These are phyloP conservation scores for Sterrhoptilus dennistouni DNA, from an alignment of 2,113 vertebrate genomes.

Conservation along the genomic window DNA sequence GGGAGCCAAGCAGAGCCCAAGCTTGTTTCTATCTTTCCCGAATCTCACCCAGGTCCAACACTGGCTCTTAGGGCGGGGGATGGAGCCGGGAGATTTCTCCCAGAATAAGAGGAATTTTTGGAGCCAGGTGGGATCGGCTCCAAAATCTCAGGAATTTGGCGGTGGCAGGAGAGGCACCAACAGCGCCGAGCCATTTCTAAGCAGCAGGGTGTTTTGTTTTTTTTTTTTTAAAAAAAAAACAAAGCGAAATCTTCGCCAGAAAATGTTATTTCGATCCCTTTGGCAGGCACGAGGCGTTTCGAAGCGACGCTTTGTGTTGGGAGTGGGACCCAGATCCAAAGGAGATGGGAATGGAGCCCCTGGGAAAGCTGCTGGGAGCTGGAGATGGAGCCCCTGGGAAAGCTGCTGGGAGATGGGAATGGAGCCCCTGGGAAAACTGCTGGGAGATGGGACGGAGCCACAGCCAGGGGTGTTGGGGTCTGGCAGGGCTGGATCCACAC, in stretches of 20 bases:
- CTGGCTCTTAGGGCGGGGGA: accelerated
- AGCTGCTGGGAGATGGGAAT: background rate
- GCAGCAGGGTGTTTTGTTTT: no score
- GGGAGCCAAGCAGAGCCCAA: background rate
- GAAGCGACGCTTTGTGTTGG: background rate
- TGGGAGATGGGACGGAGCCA: background rate
- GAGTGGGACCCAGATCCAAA: background rate
- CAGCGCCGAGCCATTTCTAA: background rate
- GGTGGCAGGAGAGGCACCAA: background rate
- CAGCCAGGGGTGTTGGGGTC: accelerated
- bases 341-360: background rate
- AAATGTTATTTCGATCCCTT: constrained; percentile 26
- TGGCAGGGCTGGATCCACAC: background rate
- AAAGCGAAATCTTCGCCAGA: background rate
- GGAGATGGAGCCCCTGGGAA: background rate
- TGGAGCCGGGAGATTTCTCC: background rate
- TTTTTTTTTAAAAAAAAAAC: constrained; percentile 2
- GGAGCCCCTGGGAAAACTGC: background rate
- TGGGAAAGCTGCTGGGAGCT: background rate
- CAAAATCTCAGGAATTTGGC: background rate
- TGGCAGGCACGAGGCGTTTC: background rate
- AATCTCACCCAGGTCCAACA: background rate
- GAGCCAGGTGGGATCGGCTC: background rate
- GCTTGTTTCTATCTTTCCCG: background rate
- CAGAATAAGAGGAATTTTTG: background rate